phyloP scores from a whole-genome alignment of 2,888 invertebrate genomes.

The Hirudinaria manillensis region DNA sequence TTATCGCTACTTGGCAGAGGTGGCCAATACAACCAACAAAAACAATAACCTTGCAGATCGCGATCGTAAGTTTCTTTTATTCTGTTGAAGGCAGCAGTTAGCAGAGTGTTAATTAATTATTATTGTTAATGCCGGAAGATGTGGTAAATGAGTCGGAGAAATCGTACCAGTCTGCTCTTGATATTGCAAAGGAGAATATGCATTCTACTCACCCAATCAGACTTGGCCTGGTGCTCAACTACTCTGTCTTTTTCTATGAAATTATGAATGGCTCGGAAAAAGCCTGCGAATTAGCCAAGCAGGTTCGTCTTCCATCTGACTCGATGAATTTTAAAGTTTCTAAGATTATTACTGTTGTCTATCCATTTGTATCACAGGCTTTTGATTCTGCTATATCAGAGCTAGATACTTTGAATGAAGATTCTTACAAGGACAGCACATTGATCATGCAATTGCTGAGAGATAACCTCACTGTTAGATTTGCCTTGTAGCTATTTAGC shows the following conservation, averaged over 20 bases:
- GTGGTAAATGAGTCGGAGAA: constrained; percentile 64
- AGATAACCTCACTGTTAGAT: constrained; percentile 57
- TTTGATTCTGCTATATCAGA: constrained; percentile 99
- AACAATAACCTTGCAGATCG: constrained; percentile 26
- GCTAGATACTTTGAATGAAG: constrained; percentile 97
- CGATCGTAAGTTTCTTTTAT: constrained; percentile 1
- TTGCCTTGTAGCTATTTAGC: background rate
- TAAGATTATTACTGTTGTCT: background rate
- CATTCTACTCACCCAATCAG: constrained; percentile 98
- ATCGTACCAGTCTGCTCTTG: constrained; percentile 96
- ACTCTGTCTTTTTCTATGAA: constrained; percentile 99
- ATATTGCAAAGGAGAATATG: constrained; percentile 96
- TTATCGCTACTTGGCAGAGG: constrained; percentile 99
- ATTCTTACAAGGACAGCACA: constrained; percentile 99
- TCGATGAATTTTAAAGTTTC: background rate
- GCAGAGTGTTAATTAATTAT: background rate
- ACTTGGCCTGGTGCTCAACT: constrained; percentile 96
- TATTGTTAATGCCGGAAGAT: constrained; percentile 15
- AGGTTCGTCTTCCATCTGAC: constrained; percentile 58
- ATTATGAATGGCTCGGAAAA: constrained; percentile 97
- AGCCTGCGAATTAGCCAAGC: constrained; percentile 98
- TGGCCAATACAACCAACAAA: constrained; percentile 61
- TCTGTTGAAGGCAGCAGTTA: too few species aligned
- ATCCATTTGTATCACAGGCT: constrained; percentile 63
- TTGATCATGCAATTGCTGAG: constrained; percentile 66